phyloP scores from a whole-genome alignment of 2,113 vertebrate genomes.

The Pteropus alecto region DNA sequence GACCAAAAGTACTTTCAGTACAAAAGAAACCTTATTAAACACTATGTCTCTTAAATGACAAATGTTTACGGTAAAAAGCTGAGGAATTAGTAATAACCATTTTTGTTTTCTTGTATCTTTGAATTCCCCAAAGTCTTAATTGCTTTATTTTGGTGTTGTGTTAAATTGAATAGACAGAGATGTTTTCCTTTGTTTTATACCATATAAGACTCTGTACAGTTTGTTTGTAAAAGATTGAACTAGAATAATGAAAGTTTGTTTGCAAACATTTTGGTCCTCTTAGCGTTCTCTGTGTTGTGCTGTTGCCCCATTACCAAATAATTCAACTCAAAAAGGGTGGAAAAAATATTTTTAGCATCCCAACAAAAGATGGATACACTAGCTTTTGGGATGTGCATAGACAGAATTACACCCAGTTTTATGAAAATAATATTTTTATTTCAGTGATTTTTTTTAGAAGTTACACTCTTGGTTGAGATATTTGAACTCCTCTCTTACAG shows the following conservation, averaged over 20 bases:
- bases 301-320: conserved; percentile 40
- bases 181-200: conserved; percentile 82
- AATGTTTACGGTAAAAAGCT: conserved; percentile 82
- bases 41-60: conserved; percentile 76
- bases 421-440: conserved; percentile 69
- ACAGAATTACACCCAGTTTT: conserved; percentile 66
- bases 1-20: conserved; percentile 77
- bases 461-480: conserved; percentile 54
- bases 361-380: conserved; percentile 50
- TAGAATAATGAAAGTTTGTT: conserved; percentile 85
- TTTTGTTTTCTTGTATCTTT: conserved; percentile 81
- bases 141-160: conserved; percentile 78
- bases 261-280: conserved; percentile 76
- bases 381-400: conserved; percentile 58
- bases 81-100: conserved; percentile 79
- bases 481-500: conserved; percentile 76
- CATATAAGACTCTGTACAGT: conserved; percentile 81
- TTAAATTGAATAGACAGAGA: conserved; percentile 79
- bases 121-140: conserved; percentile 80
- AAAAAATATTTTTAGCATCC: conserved; percentile 48
- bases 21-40: conserved; percentile 76
- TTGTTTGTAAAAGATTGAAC: conserved; percentile 84
- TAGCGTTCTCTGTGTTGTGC: conserved; percentile 75
- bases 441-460: conserved; percentile 22
- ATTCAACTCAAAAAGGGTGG: conserved; percentile 39